These are phyloP conservation scores for Carposina sasakii DNA, from an alignment of 1,140 invertebrate genomes.

Conservation along the genomic window DNA sequence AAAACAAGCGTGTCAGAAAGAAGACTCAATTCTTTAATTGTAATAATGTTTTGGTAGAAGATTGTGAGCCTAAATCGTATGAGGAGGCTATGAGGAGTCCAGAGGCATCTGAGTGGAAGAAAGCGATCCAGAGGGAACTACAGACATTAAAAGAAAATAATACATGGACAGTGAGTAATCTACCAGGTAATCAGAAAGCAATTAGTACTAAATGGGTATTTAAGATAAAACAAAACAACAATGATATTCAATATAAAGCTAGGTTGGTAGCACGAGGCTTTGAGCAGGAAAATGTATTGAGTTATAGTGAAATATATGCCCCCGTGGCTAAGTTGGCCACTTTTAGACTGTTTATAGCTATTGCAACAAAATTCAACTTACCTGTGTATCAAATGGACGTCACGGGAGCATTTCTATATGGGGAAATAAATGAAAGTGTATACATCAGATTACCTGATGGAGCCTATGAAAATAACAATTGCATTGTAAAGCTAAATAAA, in stretches of 20 bases:
- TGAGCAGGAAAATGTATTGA: constrained; percentile 20
- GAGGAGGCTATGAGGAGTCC: constrained; percentile 12
- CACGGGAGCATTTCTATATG: constrained; percentile 9
- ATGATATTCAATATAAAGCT: constrained; percentile 24
- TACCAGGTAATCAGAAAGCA: constrained; percentile 14
- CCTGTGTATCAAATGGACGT: constrained; percentile 34
- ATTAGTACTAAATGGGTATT: constrained; percentile 31
- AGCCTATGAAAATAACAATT: neutral
- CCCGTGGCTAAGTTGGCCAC: constrained; percentile 29
- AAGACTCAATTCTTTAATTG: too few species aligned
- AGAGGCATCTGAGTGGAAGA: constrained; percentile 16
- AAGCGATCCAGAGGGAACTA: constrained; percentile 15
- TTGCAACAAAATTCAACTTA: constrained; percentile 30
- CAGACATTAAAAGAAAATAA: constrained; percentile 20
- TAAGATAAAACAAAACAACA: constrained; percentile 21
- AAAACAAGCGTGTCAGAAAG: too few species aligned
- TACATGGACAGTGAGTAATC: constrained; percentile 14
- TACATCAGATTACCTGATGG: constrained; percentile 9
- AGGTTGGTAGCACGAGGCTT: constrained; percentile 29
- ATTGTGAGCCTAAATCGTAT: constrained; percentile 10
- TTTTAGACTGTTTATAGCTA: constrained; percentile 25
- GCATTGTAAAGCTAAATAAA: constrained; percentile 4
- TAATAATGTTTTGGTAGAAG: neutral
- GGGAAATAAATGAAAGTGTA: constrained; percentile 7
- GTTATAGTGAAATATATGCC: constrained; percentile 20